Evolutionary conservation across 2,888 invertebrate species (phyloP).

Genomic region (Synanthedon andrenaeformis): DNA sequence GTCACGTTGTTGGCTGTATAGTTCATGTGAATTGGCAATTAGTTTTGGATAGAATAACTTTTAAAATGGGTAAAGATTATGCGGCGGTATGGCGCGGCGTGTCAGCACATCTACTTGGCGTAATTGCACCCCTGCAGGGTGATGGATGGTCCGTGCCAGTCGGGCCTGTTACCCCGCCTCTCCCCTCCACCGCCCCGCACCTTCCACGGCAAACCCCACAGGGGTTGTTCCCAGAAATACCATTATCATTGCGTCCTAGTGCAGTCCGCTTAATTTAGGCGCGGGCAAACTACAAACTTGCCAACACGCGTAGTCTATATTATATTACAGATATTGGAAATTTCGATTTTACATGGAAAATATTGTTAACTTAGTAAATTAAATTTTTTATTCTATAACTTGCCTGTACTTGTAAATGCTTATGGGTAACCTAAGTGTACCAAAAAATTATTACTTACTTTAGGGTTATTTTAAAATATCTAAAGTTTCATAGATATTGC

Average conservation of each 20-base stretch:
- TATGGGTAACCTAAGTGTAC: too few relatives aligned
- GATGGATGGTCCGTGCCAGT: constrained; percentile 46
- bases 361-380: too few relatives aligned
- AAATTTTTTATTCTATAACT: too few relatives aligned
- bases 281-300: constrained; percentile 6
- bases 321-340: too few relatives aligned
- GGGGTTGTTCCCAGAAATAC: constrained; percentile 67
- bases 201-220: constrained; percentile 43
- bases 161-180: constrained; percentile 11
- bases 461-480: too few relatives aligned
- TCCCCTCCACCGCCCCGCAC: constrained; percentile 16
- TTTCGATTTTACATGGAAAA: too few relatives aligned
- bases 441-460: too few relatives aligned
- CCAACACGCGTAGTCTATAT: too few relatives aligned
- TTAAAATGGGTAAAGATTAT: background rate
- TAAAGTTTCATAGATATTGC: too few relatives aligned
- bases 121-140: constrained; percentile 50
- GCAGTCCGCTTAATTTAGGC: constrained; percentile 31
- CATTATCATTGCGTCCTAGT: constrained; percentile 48
- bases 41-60: background rate
- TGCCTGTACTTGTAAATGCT: too few relatives aligned
- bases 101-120: constrained; percentile 63
- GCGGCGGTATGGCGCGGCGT: constrained; percentile 23
- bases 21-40: background rate
- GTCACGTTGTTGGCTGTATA: background rate